Evolutionary conservation across 2,888 invertebrate species (phyloP).

Genomic region (Epinotia bilunana): DNA sequence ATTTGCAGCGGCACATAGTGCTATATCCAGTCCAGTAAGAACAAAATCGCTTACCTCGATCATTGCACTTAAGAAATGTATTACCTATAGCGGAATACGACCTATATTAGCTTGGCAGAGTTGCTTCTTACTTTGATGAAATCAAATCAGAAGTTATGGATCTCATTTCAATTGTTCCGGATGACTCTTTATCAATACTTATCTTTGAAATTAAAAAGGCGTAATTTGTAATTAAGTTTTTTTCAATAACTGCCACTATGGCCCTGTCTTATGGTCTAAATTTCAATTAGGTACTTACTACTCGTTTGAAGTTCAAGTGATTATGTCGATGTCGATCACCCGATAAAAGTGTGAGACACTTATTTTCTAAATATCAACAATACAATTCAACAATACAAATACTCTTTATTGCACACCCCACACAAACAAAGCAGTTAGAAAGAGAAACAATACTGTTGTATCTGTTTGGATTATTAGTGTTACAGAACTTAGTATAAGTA

Average conservation of each 20-base stretch:
- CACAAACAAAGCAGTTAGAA: too few relatives aligned
- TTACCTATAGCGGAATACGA: neutral
- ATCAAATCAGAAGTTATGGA: constrained; percentile 6
- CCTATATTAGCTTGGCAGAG: neutral
- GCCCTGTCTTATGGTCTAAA: neutral
- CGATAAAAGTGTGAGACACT: too few relatives aligned
- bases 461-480: neutral
- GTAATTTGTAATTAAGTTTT: neutral
- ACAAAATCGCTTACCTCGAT: neutral
- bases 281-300: neutral
- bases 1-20: neutral
- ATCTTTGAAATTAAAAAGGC: neutral
- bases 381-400: too few relatives aligned
- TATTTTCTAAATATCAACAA: too few relatives aligned
- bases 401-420: too few relatives aligned
- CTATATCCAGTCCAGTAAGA: neutral
- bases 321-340: neutral
- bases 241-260: neutral
- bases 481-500: neutral
- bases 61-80: neutral
- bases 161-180: constrained; percentile 16
- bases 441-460: too few relatives aligned
- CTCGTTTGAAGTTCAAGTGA: neutral
- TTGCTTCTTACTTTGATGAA: neutral
- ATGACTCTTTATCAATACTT: neutral